phyloP scores from a whole-genome alignment of 2,113 vertebrate genomes.

The Phoenicopterus ruber region DNA sequence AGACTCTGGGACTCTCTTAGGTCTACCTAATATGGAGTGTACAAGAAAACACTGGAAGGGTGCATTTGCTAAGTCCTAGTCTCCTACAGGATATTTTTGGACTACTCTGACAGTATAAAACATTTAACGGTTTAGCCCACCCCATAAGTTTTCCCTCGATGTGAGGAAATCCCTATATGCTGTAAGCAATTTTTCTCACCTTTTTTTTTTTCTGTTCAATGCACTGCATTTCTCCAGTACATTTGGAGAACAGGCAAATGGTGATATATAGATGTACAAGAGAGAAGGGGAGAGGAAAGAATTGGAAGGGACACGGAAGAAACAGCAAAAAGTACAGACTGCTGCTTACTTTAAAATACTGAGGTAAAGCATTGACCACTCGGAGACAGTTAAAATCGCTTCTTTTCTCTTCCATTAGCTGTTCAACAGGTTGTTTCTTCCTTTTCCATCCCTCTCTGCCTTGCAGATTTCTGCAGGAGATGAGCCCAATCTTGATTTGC shows the following conservation, averaged over 20 bases:
- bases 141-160: neutral
- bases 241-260: neutral
- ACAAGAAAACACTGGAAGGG: slow-evolving; percentile 6
- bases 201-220: neutral
- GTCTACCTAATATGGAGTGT: slow-evolving; percentile 44
- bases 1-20: neutral
- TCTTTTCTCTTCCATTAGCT: neutral
- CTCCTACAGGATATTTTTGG: slow-evolving; percentile 8
- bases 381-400: neutral
- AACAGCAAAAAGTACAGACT: neutral
- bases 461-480: neutral
- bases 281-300: neutral
- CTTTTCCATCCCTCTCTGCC: neutral
- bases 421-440: neutral
- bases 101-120: neutral
- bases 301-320: neutral
- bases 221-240: neutral
- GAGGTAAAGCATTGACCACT: neutral
- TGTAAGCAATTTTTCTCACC: neutral
- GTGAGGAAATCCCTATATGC: neutral
- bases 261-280: neutral
- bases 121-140: neutral
- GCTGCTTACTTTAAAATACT: neutral
- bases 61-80: neutral
- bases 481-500: neutral